Conservation (phyloP, 2,113 vertebrate genomes). For the Rhabdornis inornatus region DNA sequence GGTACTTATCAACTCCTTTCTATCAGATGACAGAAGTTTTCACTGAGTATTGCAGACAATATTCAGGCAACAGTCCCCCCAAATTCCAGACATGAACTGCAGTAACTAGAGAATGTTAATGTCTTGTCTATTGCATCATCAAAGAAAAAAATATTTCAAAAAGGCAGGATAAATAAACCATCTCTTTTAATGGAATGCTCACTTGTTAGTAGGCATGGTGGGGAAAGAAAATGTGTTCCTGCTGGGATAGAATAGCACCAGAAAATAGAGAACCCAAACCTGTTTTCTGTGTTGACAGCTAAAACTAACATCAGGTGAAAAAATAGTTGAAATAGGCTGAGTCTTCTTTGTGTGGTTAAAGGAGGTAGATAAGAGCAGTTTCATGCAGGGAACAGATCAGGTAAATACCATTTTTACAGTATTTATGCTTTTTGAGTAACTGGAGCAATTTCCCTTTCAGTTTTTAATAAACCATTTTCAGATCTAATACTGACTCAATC, state of each 20-base stretch:
- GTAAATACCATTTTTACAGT: background rate
- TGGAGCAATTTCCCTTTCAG: slow-evolving; percentile 8
- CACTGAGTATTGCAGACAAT: background rate
- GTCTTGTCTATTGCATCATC: background rate
- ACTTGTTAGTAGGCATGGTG: background rate
- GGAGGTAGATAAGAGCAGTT: background rate
- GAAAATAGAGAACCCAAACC: background rate
- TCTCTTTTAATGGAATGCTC: background rate
- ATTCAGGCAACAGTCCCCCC: background rate
- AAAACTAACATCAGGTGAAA: background rate
- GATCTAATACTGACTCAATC: background rate
- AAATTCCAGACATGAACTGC: background rate
- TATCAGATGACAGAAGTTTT: background rate
- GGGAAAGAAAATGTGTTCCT: background rate
- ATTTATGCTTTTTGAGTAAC: slow-evolving; percentile 3
- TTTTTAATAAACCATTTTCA: slow-evolving; percentile 7
- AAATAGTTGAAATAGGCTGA: background rate
- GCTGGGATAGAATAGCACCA: background rate
- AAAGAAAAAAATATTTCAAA: background rate
- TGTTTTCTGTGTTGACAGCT: background rate
- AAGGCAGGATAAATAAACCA: background rate
- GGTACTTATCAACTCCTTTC: background rate
- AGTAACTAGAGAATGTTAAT: background rate
- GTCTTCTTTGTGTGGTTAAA: background rate
- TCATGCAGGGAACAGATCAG: background rate